Base-by-base conservation (phyloP, 2,797 vertebrate species). In the Silurus lanzhouensis region DNA sequence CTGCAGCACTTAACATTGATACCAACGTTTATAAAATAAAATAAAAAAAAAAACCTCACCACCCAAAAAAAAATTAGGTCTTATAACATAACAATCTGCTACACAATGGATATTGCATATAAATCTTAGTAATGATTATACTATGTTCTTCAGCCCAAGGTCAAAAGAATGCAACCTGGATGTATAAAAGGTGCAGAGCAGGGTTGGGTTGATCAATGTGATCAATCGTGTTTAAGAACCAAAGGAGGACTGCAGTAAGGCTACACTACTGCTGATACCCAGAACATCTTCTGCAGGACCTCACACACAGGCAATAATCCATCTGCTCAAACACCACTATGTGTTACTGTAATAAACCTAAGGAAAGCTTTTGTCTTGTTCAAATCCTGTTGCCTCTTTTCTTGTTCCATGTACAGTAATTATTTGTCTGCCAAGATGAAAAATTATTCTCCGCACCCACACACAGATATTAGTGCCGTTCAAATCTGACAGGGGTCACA, bases 191-290 rank as follows among this genome's bases (percentile, higher is more conserved):
- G 22, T 83, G 61, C 76, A 85, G 48, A 46, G 74, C 27, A 72
- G 67, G 57, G 76, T 63, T 80, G 80, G 20, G 61, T 76, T 75
- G 64, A 83, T 88, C 75, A 64, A 57, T 77, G 72, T 78, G 25
- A 86, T 86, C 87, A 74, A 86, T 88, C 19, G 64, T 84, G 57
- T 84, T 84, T 78, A 86, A 85, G 84, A 71, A 57, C 84, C 61
- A 52, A 55, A 27, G 48, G 81, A 38, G 64, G 64, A 74, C 68
- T 81, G 86, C 86, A 81, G 76, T 84, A 86, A 81, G 55, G 79
- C 61, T 44, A 85, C 84, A 84, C 74, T 68, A 25, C 72, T 48
- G 76, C 83, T 83, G 20, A 82, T 71, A 74, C 64, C 44, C 58
- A 64, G 22, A 44, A 44, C 20, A 57, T 82, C 67, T 70, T 78